Evolutionary conservation across 2,113 vertebrate species (phyloP).

Genomic region (Ictidomys tridecemlineatus): DNA sequence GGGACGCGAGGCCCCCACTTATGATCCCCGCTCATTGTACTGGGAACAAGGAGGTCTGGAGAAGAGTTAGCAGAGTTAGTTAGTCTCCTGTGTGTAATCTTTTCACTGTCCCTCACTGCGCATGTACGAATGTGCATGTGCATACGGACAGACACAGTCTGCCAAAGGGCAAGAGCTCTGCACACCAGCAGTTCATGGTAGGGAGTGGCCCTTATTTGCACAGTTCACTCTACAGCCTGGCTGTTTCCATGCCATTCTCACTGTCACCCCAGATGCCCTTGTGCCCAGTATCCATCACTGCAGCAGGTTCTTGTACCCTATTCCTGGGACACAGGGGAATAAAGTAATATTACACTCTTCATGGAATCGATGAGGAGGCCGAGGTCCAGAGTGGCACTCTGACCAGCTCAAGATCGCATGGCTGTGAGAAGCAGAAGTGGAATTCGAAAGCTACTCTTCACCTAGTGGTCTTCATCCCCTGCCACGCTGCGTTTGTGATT

Average conservation of each 20-base stretch:
- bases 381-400: background rate
- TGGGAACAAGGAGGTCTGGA: background rate
- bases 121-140: rapidly evolving
- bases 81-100: rapidly evolving
- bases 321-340: background rate
- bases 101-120: rapidly evolving
- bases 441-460: no score
- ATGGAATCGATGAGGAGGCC: background rate
- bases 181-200: background rate
- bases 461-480: background rate
- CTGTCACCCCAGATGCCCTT: background rate
- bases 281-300: rapidly evolving
- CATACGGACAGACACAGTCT: rapidly evolving
- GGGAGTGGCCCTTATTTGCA: no score
- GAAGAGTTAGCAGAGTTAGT: background rate
- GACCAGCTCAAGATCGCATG: background rate
- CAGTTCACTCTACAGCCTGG: background rate
- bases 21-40: background rate
- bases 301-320: background rate
- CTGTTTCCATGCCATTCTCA: background rate
- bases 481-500: background rate
- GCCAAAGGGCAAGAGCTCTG: background rate
- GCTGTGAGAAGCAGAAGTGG: background rate
- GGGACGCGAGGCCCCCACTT: rapidly evolving
- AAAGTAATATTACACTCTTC: background rate